A percentile compares a stretch with the other conserved stretches of the same genome.
Conservation (phyloP, 2,113 vertebrate genomes). For the Cynopterus brachyotis region DNA sequence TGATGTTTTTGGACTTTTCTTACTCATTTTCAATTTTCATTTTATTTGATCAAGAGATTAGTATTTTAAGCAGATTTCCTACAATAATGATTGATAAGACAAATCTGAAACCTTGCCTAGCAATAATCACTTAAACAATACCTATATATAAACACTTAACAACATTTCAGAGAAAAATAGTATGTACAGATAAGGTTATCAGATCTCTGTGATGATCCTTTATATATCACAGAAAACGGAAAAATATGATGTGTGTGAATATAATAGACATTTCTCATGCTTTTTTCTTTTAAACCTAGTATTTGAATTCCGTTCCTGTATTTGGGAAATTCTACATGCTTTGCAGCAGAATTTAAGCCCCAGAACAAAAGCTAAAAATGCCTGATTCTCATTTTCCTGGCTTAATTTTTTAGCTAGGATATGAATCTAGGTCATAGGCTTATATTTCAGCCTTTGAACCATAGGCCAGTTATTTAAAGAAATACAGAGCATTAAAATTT, state of each 20-base stretch:
- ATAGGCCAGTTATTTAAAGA: not conserved
- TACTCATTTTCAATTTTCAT: not conserved
- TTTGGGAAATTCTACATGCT: not conserved
- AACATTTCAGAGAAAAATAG: not conserved
- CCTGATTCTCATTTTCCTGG: not conserved
- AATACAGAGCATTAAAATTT: not conserved
- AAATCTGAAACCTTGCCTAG: not conserved
- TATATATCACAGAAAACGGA: not conserved
- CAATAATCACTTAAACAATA: not conserved
- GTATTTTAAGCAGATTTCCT: not conserved
- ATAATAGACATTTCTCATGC: not conserved
- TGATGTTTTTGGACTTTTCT: not conserved
- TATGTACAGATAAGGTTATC: not conserved
- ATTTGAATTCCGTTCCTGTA: not conserved
- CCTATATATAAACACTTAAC: not conserved
- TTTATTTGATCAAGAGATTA: slow-evolving; percentile 7
- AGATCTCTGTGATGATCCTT: not conserved
- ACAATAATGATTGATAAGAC: not conserved
- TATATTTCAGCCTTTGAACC: not conserved
- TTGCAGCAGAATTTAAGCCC: not conserved
- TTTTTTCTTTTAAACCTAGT: not conserved
- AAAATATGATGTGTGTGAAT: not conserved
- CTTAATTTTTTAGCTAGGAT: slow-evolving; percentile 26
- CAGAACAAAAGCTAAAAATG: slow-evolving; percentile 38
- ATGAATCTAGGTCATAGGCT: not conserved